Conservation (phyloP, 2,888 invertebrate genomes). For the Euclidia mi region DNA sequence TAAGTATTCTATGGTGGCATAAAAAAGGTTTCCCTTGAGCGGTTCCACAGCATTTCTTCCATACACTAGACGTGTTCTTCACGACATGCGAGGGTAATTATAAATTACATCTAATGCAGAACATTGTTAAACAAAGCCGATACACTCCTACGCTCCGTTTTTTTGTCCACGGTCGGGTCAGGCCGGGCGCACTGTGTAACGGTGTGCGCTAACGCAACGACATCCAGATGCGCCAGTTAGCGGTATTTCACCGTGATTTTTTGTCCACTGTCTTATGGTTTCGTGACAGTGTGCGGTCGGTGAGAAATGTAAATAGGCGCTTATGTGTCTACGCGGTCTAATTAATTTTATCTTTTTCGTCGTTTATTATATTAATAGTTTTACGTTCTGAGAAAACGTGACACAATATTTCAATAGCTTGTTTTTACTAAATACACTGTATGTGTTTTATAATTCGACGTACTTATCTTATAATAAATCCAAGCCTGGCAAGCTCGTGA, state of each 20-base stretch:
- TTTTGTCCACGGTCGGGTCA: slow-evolving; percentile 68
- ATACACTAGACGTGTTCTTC: slow-evolving; percentile 30
- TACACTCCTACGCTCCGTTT: slow-evolving; percentile 79
- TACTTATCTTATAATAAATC: too few relatives aligned
- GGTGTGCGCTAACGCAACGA: slow-evolving; percentile 83
- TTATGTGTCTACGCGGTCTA: slow-evolving; percentile 18
- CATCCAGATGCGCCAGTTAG: slow-evolving; percentile 86
- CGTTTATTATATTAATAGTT: too few relatives aligned
- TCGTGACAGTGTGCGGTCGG: slow-evolving; percentile 63
- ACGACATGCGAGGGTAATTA: slow-evolving; percentile 74
- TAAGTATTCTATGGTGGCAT: too few relatives aligned
- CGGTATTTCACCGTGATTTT: slow-evolving; percentile 83
- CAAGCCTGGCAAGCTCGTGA: too few relatives aligned
- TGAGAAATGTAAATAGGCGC: slow-evolving; percentile 62
- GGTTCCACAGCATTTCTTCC: too few relatives aligned
- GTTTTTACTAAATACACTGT: too few relatives aligned
- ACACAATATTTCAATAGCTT: too few relatives aligned
- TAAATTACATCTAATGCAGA: slow-evolving; percentile 70
- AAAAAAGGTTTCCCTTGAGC: too few relatives aligned
- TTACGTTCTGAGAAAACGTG: too few relatives aligned
- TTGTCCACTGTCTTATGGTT: slow-evolving; percentile 67
- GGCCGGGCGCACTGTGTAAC: slow-evolving; percentile 71
- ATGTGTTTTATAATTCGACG: too few relatives aligned
- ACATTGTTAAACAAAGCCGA: slow-evolving; percentile 70
- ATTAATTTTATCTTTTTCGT: slow-evolving; percentile 9